Evolutionary conservation across 1,140 invertebrate genomes (phyloP), one percentile per base, ranked within the genome.

Genomic region (Drosophila paulistorum): DNA sequence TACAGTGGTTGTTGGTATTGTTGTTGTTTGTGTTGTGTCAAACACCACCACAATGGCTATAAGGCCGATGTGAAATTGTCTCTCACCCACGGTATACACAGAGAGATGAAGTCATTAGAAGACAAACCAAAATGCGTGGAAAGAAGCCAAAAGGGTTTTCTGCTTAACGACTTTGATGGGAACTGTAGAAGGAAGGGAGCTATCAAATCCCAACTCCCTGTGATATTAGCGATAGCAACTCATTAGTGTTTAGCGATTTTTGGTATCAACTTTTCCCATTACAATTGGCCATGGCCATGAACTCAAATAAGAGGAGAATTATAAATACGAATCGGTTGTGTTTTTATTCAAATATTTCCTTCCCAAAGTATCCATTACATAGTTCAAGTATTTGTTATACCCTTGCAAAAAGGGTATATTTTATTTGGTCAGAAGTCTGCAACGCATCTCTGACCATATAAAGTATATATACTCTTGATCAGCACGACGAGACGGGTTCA

Each of bases 21-120:
- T 39, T 51, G 64, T 35, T 58, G 30, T 30, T 66, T 45, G 65
- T 81, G 63, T 61, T 74, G 63, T 79, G 66, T 26, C 58, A 76
- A 60, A 76, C 62, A 68, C 63, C 74, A 77, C 63, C 71, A 62
- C 75, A 74, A 71, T 81, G 76, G 71, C 80, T 75, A 77, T 69
- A 45, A 70, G 71, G 62, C 39, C 59, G 59, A 65, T 73, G 72
- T 71, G 69, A 84, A 89, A 89, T 78, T 87, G 84, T 89, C 83
- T 84, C 77, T 72, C 76, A 79, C 74, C 5, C 20, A 51, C 6
- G 26, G 17, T 30, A 30, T 7, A 7, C 30, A 30, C 65, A 77
- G 69, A 80, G 70, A 77, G 83, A 87, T 80, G 80, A 87, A 87
- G 84, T 87, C 83, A 87, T 87, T 89, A 89, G 76, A 81, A 81